Evolutionary conservation across 2,888 invertebrate species (phyloP).

Genomic region (Orchestes rusci): DNA sequence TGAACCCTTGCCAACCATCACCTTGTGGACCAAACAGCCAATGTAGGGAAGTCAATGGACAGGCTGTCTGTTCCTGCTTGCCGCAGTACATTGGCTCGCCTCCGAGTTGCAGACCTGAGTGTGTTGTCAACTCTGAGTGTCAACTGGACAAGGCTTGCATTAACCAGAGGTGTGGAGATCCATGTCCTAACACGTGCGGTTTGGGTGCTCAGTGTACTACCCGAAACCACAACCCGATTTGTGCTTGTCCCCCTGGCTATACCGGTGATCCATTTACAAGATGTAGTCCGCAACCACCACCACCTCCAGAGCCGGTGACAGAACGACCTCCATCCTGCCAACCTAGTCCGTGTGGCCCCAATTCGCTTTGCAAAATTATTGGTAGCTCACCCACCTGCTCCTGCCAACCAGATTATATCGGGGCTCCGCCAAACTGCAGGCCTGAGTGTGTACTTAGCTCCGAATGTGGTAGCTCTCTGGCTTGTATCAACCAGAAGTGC

Average conservation of each 20-base stretch:
- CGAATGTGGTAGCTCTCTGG: slow-evolving; percentile 69
- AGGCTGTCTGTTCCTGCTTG: slow-evolving; percentile 79
- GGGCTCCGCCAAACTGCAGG: slow-evolving; percentile 71
- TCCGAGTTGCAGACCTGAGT: slow-evolving; percentile 76
- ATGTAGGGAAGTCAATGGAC: slow-evolving; percentile 69
- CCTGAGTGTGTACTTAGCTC: slow-evolving; percentile 75
- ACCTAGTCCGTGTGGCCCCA: slow-evolving; percentile 79
- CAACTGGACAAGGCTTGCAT: slow-evolving; percentile 73
- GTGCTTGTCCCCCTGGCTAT: slow-evolving; percentile 76
- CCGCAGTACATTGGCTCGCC: slow-evolving; percentile 73
- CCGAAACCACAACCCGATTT: slow-evolving; percentile 81
- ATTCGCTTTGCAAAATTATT: slow-evolving; percentile 70
- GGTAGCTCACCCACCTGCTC: slow-evolving; percentile 71
- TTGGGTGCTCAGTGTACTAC: slow-evolving; percentile 74
- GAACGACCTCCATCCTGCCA: slow-evolving; percentile 67
- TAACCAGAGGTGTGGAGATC: slow-evolving; percentile 79
- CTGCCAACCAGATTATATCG: slow-evolving; percentile 69
- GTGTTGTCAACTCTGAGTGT: slow-evolving; percentile 83
- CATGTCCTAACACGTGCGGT: slow-evolving; percentile 84
- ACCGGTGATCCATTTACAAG: slow-evolving; percentile 81
- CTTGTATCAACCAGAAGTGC: slow-evolving; percentile 73
- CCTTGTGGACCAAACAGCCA: slow-evolving; percentile 86
- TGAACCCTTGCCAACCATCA: slow-evolving; percentile 73
- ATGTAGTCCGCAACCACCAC: slow-evolving; percentile 53
- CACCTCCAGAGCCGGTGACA: slow-evolving; percentile 43